Base-by-base conservation (phyloP, 2,888 invertebrate genomes). In the Amphiduros pacificus region DNA sequence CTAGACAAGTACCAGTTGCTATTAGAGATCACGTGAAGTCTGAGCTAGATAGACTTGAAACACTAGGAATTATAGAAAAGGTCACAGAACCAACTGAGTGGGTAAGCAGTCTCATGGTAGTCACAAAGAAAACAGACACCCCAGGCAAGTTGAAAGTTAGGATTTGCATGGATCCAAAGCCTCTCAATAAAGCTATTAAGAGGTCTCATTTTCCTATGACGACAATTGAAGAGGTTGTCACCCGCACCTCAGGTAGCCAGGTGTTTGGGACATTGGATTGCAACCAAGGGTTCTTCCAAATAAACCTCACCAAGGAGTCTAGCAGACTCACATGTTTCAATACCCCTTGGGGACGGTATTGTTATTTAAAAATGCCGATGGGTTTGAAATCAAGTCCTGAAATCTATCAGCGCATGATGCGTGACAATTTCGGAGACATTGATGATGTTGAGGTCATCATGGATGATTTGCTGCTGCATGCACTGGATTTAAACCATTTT, bases 381-480 rank as follows among this genome's bases (percentile, higher is more conserved):
- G 57, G 57, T 2, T n/a, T 57, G 9, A 36, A 29, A 17, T 29
- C 24, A 2, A 26, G 49, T 9, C 36, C 49, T 24, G 49, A 57
- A n/a, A 48, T 57, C 3, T 49, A 36, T 17, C 57, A 49, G 24
- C 2, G 57, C 2, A 5, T 26, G 2, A 49, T 57, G 57, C 22
- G 49, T 14, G 22, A 3, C 1, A 48, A 28, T 24, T 41, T 57
- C 5, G 22, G 31, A n/a, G 57, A 29, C 1, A 49, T 49, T 4
- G 6, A 49, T 6, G 29, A 24, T 4, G 48, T 22, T 2, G 9
- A 27, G 2, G 57, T 49, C 2, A 27, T 57, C 1, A 49, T 57
- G 49, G 49, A 49, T 49, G 49, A 57, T 24, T 31, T 57, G 6
- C 57, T 57, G 9, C 20, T 57, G 6, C 28, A 11, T 5, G 56